Base-by-base conservation (phyloP, 2,888 invertebrate genomes). In the Byasa hedistus region DNA sequence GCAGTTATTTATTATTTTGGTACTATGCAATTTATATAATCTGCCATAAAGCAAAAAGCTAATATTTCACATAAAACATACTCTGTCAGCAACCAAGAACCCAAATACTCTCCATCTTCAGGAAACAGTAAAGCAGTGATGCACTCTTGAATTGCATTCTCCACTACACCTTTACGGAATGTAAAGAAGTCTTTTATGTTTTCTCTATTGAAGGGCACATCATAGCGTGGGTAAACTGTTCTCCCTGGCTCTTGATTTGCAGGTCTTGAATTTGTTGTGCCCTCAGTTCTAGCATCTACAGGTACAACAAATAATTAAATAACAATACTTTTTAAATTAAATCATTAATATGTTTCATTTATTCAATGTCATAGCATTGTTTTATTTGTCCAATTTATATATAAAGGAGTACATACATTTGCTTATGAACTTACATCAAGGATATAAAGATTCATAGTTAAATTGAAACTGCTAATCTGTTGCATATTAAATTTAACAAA, bases 81-180 rank as follows among this genome's bases (percentile, higher is more conserved):
- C 96, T 96, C 96, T 36, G 96, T 96, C 44, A 97, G 86, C 65
- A 97, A 89, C 95, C 96, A 97, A 54, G 94, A 94, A 52, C 96
- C 96, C 66, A 95, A 81, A 62, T 96, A 86, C 70, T 94, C 93
- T 36, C 96, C 96, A 84, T 96, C 96, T 69, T 94, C 94, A 60
- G 93, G 93, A 67, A 94, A 94, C 67, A 96, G 80, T 52, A 96
- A 82, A 21, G 89, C 92, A 1, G 93, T 93, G 58, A 94, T 93
- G 76, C 96, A 95, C 75, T 95, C 95, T 65, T 94, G 93, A 54
- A 96, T 93, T 3, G 96, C 96, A 71, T 92, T 92, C 73, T 95
- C 95, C 17, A 96, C 94, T 19, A 95, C 94, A 27, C 95, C 95
- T 73, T 94, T 94, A 68, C 96, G 93, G 78, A 94, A 95, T 51